Evolutionary conservation across 2,888 invertebrate genomes (phyloP).

Genomic region (Apamea sordens): DNA sequence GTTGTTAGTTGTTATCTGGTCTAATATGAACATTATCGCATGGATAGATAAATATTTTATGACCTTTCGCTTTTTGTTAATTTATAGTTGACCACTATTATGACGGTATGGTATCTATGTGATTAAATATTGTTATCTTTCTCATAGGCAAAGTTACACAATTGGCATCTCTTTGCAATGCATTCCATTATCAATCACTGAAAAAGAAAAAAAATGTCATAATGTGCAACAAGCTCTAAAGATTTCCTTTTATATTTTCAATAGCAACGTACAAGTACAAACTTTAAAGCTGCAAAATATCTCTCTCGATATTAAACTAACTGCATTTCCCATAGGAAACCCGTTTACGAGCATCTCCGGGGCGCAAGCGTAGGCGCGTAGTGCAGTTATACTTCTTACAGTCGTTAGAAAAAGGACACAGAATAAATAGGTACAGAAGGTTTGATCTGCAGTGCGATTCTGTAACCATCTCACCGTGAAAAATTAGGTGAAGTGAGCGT

Average conservation of each 20-base stretch:
- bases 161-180: too few species aligned
- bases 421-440: constrained; percentile 16
- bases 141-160: not conserved
- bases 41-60: constrained; percentile 20
- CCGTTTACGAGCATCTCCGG: constrained; percentile 50
- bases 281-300: constrained; percentile 20
- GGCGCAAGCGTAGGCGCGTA: constrained; percentile 37
- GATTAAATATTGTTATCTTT: not conserved
- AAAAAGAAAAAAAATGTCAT: not conserved
- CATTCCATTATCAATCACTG: not conserved
- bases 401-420: constrained; percentile 49
- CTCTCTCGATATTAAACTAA: constrained; percentile 55
- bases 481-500: too few species aligned
- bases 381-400: constrained; percentile 42
- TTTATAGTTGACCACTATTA: not conserved
- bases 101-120: not conserved
- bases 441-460: too few species aligned
- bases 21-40: constrained; percentile 6
- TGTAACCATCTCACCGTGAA: too few species aligned
- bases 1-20: constrained; percentile 39
- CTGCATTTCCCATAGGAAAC: constrained; percentile 55
- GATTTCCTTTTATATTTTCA: not conserved
- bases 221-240: not conserved
- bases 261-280: constrained; percentile 12
- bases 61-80: not conserved